A percentile compares a stretch with the other conserved stretches of the same genome.
Evolutionary conservation across 2,888 invertebrate genomes (phyloP).

Genomic region (Drosophila mettleri): DNA sequence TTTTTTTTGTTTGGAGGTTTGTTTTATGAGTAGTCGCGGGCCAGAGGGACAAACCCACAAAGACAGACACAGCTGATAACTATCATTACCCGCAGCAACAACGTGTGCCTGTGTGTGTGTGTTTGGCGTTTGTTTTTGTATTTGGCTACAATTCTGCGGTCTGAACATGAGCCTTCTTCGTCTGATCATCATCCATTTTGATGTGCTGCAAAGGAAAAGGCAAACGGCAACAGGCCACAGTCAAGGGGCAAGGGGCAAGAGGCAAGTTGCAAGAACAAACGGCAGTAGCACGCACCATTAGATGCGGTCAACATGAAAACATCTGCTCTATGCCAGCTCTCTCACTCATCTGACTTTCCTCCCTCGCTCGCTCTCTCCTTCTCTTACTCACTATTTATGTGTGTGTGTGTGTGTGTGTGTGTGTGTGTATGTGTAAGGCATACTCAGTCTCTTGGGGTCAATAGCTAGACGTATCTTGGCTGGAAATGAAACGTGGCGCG

Average conservation of each 20-base stretch:
- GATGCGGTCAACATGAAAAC: constrained; percentile 83
- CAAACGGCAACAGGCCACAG: constrained; percentile 35
- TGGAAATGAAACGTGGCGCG: constrained; percentile 47
- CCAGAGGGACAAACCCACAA: constrained; percentile 43
- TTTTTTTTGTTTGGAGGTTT: constrained; percentile 35
- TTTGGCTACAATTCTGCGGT: constrained; percentile 62
- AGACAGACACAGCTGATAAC: constrained; percentile 68
- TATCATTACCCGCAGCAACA: constrained; percentile 76
- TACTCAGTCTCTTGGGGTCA: constrained; percentile 60
- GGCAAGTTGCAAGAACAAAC: constrained; percentile 58
- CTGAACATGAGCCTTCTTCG: constrained; percentile 25
- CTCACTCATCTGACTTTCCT: neutral
- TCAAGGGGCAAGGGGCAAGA: constrained; percentile 21
- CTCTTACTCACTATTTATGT: too few relatives aligned
- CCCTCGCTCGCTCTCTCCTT: neutral
- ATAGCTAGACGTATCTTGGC: constrained; percentile 38
- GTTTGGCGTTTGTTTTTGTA: constrained; percentile 43
- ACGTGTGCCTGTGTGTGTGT: constrained; percentile 39
- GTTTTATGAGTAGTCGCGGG: constrained; percentile 67
- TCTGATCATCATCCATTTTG: constrained; percentile 24
- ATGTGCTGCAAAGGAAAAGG: constrained; percentile 23
- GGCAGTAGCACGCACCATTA: constrained; percentile 84
- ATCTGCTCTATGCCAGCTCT: constrained; percentile 70
- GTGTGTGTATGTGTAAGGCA: constrained; percentile 35
- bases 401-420: constrained; percentile 40